phyloP scores from a whole-genome alignment of 2,797 vertebrate species.

The Eidolon dupreanum region DNA sequence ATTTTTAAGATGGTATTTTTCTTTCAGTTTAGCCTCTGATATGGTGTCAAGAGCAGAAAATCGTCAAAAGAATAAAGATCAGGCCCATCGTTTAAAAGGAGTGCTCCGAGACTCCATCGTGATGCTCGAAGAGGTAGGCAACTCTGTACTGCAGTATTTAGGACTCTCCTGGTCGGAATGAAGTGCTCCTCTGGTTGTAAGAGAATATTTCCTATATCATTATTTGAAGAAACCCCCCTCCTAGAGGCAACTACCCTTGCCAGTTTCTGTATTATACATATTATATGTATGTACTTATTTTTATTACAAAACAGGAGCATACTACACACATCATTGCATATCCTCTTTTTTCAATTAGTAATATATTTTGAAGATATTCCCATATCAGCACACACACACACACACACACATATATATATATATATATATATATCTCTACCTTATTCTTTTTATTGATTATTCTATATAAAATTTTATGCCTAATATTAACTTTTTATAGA shows the following conservation, averaged over 20 bases:
- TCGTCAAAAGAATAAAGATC: conserved; percentile 83
- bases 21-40: conserved; percentile 88
- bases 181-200: neutral
- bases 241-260: neutral
- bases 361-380: conserved; percentile 39
- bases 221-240: neutral
- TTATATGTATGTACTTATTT: neutral
- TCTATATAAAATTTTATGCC: neutral
- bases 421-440: neutral
- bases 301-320: neutral
- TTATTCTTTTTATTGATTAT: conserved; percentile 10
- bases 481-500: conserved; percentile 17
- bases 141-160: neutral
- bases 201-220: neutral
- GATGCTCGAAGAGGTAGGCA: conserved; percentile 94
- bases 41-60: conserved; percentile 83
- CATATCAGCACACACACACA: neutral
- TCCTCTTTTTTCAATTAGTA: neutral
- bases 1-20: conserved; percentile 59
- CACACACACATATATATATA: no score
- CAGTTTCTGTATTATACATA: neutral
- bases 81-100: conserved; percentile 88
- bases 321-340: neutral
- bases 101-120: conserved; percentile 95
- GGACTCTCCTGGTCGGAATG: no score